Conservation (phyloP, 2,113 vertebrate genomes). For the Anoplopoma fimbria region DNA sequence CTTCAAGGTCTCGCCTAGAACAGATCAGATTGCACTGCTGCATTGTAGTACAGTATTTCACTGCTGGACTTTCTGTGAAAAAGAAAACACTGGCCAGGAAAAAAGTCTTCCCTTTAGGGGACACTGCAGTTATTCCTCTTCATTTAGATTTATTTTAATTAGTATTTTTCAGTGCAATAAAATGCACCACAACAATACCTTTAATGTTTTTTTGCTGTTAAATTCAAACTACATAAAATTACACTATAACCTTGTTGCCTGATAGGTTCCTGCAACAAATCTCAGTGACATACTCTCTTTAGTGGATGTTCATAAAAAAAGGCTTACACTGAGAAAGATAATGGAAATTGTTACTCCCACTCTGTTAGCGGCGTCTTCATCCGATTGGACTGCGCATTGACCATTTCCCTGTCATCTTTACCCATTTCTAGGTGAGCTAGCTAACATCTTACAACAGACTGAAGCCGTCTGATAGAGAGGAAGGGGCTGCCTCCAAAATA, state of each 20-base stretch:
- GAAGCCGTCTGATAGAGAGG: slow-evolving; percentile 34
- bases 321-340: background rate
- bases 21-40: slow-evolving; percentile 72
- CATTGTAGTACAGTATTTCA: slow-evolving; percentile 65
- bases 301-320: background rate
- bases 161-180: background rate
- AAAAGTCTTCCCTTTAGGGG: background rate
- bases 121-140: background rate
- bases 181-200: background rate
- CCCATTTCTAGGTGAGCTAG: slow-evolving; percentile 38
- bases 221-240: background rate
- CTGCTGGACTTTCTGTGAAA: slow-evolving; percentile 29
- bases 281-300: background rate
- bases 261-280: background rate
- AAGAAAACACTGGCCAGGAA: slow-evolving; percentile 30
- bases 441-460: slow-evolving; percentile 21
- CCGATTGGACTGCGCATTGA: background rate
- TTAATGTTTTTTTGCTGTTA: background rate
- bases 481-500: slow-evolving; percentile 58
- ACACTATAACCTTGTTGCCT: background rate
- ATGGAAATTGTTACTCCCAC: background rate
- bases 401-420: slow-evolving; percentile 31
- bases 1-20: slow-evolving; percentile 77
- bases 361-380: background rate
- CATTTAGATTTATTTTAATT: background rate